Evolutionary conservation across 2,797 vertebrate species (phyloP).

Genomic region (Ficedula albicollis): DNA sequence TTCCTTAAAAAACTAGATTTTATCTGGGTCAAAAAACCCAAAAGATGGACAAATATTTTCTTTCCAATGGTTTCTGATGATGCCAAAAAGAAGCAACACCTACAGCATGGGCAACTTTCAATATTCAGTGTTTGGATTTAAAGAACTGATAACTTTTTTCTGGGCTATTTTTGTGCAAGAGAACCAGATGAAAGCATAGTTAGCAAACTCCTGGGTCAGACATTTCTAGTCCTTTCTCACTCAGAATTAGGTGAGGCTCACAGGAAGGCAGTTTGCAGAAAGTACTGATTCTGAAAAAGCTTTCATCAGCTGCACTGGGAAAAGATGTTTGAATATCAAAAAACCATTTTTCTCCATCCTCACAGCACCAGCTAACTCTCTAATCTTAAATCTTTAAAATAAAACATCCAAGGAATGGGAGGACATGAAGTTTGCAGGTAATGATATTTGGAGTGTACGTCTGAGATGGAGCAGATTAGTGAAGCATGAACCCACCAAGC

Average conservation of each 20-base stretch:
- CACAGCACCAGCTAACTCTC: neutral
- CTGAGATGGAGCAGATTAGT: constrained; percentile 43
- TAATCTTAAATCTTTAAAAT: constrained; percentile 52
- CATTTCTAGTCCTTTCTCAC: neutral
- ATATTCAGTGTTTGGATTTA: neutral
- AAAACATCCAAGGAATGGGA: constrained; percentile 18
- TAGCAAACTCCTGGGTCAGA: constrained; percentile 27
- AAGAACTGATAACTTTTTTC: neutral
- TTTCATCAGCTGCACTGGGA: constrained; percentile 41
- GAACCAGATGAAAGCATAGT: neutral
- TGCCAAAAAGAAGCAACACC: neutral
- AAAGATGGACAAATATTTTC: neutral
- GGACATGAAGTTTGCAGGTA: constrained; percentile 24
- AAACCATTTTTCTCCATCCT: constrained; percentile 5
- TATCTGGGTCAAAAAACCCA: neutral
- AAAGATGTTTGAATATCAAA: constrained; percentile 47
- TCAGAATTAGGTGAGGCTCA: constrained; percentile 29
- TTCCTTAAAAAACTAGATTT: neutral
- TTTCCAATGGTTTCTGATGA: neutral
- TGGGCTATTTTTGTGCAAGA: neutral
- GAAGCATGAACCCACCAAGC: constrained; percentile 36
- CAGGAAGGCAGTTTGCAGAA: constrained; percentile 22
- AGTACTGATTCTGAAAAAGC: constrained; percentile 17
- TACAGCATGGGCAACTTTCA: neutral
- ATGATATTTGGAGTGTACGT: constrained; percentile 1